These are phyloP conservation scores for Lagorchestes hirsutus DNA, from an alignment of 2,797 vertebrate genomes.

Conservation along the genomic window DNA sequence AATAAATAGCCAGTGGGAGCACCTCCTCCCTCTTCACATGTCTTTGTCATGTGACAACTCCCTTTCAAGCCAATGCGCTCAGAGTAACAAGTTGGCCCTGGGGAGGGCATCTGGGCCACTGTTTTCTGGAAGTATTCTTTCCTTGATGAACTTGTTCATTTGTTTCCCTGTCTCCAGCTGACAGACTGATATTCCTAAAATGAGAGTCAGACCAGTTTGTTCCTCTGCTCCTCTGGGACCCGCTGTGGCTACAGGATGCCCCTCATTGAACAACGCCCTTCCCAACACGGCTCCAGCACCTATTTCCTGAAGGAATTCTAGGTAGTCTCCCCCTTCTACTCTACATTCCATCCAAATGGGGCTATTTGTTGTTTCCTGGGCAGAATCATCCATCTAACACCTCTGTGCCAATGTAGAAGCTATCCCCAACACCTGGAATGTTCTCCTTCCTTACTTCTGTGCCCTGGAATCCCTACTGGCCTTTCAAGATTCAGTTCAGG, in stretches of 20 bases:
- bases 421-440: no score
- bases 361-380: background rate
- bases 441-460: no score
- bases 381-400: background rate
- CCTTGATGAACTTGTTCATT: background rate
- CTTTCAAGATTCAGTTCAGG: no score
- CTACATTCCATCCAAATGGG: background rate
- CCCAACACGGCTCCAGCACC: background rate
- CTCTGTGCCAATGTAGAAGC: no score
- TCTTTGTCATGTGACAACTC: background rate
- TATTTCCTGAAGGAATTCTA: background rate
- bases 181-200: background rate
- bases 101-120: no score
- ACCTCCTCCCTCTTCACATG: background rate
- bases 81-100: background rate
- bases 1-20: background rate
- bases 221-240: background rate
- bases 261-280: no score
- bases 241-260: background rate
- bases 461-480: no score
- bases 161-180: background rate
- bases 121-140: background rate
- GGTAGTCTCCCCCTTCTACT: background rate
- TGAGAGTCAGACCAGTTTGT: background rate
- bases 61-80: background rate